Evolutionary conservation across 2,113 vertebrate genomes (phyloP).

Genomic region (Caranx melampygus): DNA sequence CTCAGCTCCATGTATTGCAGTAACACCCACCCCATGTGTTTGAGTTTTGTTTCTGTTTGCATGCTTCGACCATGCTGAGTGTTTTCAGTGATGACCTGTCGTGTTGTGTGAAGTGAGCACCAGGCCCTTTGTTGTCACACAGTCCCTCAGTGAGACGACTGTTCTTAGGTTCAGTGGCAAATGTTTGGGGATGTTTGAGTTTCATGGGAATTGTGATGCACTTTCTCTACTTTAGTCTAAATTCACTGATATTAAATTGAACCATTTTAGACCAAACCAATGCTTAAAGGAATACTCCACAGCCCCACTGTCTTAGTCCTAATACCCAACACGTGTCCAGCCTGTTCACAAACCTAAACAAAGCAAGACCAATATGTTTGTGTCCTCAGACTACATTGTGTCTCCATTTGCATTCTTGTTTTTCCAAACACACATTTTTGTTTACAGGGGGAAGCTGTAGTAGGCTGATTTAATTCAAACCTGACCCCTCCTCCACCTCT

Average conservation of each 20-base stretch:
- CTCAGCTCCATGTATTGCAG: slow-evolving; percentile 22
- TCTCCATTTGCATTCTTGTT: too few relatives aligned
- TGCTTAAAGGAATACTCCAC: not conserved
- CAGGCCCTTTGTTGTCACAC: not conserved
- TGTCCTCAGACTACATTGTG: not conserved
- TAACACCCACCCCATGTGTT: not conserved
- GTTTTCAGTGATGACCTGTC: slow-evolving; percentile 22
- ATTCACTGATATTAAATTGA: not conserved
- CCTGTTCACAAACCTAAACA: too few relatives aligned
- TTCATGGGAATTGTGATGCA: slow-evolving; percentile 11
- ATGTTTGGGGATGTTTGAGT: not conserved
- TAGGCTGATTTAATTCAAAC: too few relatives aligned
- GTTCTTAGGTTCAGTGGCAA: not conserved
- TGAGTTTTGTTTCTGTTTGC: slow-evolving; percentile 47
- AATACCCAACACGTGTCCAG: not conserved
- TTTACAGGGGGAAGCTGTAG: too few relatives aligned
- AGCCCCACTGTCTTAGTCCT: not conserved
- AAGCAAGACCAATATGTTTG: not conserved
- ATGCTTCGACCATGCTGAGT: slow-evolving; percentile 41
- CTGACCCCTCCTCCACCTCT: too few relatives aligned
- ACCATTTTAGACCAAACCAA: not conserved
- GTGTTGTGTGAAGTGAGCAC: not conserved
- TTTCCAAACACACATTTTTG: too few relatives aligned
- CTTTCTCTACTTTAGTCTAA: not conserved
- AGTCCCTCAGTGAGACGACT: not conserved